Percentiles rank a stretch among this genome's conserved stretches.
phyloP scores from a whole-genome alignment of 37 sponge, comb jelly and placozoan genomes.

The Lycopodina hypogea region DNA sequence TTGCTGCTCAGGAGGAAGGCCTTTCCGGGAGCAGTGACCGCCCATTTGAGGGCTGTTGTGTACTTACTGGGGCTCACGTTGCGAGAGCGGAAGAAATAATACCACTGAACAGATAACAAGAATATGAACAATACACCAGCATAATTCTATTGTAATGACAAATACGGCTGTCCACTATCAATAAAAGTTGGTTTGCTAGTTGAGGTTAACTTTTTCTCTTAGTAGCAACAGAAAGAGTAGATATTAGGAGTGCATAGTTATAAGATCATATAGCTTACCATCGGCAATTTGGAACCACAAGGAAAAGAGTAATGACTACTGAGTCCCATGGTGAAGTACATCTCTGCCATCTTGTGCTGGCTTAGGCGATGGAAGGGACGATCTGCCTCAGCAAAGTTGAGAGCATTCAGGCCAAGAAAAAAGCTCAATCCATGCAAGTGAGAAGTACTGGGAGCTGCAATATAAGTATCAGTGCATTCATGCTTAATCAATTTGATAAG shows the following conservation, averaged over 20 bases:
- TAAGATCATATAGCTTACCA: conserved; percentile 23
- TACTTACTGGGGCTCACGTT: conserved; percentile 17
- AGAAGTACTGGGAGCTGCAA: conserved; percentile 24
- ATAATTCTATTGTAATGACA: neutral
- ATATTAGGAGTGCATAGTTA: neutral
- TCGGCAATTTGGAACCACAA: conserved; percentile 19
- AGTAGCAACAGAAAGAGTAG: too few species aligned
- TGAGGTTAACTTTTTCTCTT: too few species aligned
- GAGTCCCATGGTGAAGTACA: conserved; percentile 51
- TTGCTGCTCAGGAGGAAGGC: conserved; percentile 31
- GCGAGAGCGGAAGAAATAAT: conserved; percentile 51
- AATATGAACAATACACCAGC: neutral
- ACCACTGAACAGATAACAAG: conserved; percentile 49
- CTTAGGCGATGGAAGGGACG: conserved; percentile 14
- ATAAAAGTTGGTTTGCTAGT: too few species aligned
- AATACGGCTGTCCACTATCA: neutral
- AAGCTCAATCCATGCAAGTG: conserved; percentile 44
- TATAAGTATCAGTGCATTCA: neutral
- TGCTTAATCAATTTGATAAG: neutral
- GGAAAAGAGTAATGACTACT: conserved; percentile 52
- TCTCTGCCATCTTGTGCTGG: conserved; percentile 34
- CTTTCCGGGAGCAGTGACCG: conserved; percentile 31
- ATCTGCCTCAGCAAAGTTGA: conserved; percentile 66
- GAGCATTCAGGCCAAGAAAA: conserved; percentile 53
- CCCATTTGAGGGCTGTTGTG: conserved; percentile 39